phyloP scores from a whole-genome alignment of 2,888 invertebrate species.

The Parelbella ahira region DNA sequence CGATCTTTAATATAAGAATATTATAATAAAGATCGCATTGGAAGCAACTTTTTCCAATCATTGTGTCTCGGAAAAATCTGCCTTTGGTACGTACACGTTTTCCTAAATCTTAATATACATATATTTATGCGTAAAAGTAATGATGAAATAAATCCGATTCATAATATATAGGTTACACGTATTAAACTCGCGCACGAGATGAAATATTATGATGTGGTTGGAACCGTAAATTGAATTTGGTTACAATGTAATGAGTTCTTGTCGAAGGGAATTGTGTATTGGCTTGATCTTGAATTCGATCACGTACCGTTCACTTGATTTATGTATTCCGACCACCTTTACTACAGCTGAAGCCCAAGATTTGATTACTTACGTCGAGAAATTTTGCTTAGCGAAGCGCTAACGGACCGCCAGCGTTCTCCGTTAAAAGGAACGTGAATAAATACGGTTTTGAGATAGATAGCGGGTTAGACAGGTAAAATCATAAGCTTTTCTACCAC shows the following conservation, averaged over 20 bases:
- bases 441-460: background rate
- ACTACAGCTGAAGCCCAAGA: conserved; percentile 56
- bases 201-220: conserved; percentile 70
- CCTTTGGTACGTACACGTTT: too few species aligned
- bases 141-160: conserved; percentile 25
- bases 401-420: conserved; percentile 46
- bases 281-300: conserved; percentile 72
- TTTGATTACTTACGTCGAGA: conserved; percentile 61
- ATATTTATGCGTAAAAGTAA: conserved; percentile 4
- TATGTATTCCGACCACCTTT: conserved; percentile 71
- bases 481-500: too few species aligned
- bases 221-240: conserved; percentile 73
- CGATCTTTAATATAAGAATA: too few species aligned
- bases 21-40: background rate
- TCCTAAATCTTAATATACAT: background rate
- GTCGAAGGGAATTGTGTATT: conserved; percentile 63
- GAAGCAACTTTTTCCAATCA: background rate
- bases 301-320: conserved; percentile 72
- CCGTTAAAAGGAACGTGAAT: background rate
- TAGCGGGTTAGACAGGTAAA: too few species aligned
- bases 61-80: background rate
- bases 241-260: conserved; percentile 74
- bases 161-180: conserved; percentile 5
- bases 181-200: conserved; percentile 39
- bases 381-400: conserved; percentile 49